Evolutionary conservation across 2,113 vertebrate genomes (phyloP), one percentile per base, ranked within the genome.

Genomic region (Cynopterus brachyotis): DNA sequence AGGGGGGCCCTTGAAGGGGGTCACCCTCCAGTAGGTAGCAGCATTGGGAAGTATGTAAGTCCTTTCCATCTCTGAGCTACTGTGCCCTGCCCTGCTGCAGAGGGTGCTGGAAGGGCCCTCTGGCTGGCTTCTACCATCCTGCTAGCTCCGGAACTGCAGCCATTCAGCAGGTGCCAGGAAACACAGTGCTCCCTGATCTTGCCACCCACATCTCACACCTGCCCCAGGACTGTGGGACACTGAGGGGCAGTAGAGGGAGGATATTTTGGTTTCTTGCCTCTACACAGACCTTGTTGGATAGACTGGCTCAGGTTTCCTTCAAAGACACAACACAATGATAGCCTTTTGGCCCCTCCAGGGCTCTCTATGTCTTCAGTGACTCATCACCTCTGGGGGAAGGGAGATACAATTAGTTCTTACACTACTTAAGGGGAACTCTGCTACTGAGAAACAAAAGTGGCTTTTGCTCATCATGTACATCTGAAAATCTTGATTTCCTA

Each of bases 131-230:
- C 53, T 72, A 50, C 64, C 45, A 84, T 20, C 32, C 60, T 66
- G n/a, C 26, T 20, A 66, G 64, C 37, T 84, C 80, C 9, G 9
- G 75, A 90, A 75, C 55, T 50, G 80, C 32, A 90, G 59, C 30
- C 24, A 4, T 76, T 79, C 40, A 90, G 59, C 91, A 97, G 83
- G 79, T 90, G 59, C 47, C 79, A 96, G 81, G 81, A 97, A 97
- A 82, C 40, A 72, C 69, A 47, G 15, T 67, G 55, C 37, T 88
- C 30, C 19, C 19, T 42, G 80, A 16, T 72, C 55, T 93, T 89
- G 70, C 40, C 17, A 50, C 92, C 66, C 55, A 76, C 59, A 45
- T n/a, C 32, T 95, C 64, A 89, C 35, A n/a, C 67, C 47, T 89
- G 57, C 47, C 40, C 57, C 15, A 64, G 45, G 28, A 92, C 55